These are phyloP conservation scores for Peromyscus leucopus DNA, from an alignment of 2,113 vertebrate species.

Conservation along the genomic window DNA sequence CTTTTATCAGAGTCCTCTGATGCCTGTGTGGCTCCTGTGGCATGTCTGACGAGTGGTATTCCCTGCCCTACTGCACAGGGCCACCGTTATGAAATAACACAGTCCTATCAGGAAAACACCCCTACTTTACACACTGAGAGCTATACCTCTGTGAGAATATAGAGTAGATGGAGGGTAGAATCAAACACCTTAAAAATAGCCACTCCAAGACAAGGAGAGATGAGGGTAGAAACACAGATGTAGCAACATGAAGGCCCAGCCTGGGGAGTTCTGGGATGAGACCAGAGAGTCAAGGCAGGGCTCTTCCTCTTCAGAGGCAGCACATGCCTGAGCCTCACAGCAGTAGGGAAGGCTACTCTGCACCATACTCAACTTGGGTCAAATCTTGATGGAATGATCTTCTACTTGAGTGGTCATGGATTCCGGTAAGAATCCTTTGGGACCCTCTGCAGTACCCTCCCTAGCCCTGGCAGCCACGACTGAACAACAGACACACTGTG, in stretches of 20 bases:
- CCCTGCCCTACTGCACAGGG: background rate
- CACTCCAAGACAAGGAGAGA: background rate
- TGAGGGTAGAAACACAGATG: background rate
- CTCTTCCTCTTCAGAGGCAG: background rate
- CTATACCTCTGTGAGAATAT: background rate
- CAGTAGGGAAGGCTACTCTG: background rate
- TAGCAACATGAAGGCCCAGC: background rate
- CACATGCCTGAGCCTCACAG: background rate
- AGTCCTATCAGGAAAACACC: background rate
- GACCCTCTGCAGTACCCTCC: background rate
- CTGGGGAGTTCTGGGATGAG: background rate
- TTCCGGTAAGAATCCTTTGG: background rate
- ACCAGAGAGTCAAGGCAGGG: background rate
- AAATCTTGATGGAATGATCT: slow-evolving; percentile 27
- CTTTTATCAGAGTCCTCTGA: background rate
- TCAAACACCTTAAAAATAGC: background rate
- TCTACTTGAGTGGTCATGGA: background rate
- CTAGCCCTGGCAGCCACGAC: background rate
- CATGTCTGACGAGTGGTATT: background rate
- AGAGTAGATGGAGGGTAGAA: background rate
- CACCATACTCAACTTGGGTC: background rate
- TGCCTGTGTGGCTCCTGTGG: background rate
- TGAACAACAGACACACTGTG: background rate
- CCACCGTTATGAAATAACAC: background rate
- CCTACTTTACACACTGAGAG: background rate